phyloP scores from a whole-genome alignment of 2,888 invertebrate genomes.

The Biston betularia region DNA sequence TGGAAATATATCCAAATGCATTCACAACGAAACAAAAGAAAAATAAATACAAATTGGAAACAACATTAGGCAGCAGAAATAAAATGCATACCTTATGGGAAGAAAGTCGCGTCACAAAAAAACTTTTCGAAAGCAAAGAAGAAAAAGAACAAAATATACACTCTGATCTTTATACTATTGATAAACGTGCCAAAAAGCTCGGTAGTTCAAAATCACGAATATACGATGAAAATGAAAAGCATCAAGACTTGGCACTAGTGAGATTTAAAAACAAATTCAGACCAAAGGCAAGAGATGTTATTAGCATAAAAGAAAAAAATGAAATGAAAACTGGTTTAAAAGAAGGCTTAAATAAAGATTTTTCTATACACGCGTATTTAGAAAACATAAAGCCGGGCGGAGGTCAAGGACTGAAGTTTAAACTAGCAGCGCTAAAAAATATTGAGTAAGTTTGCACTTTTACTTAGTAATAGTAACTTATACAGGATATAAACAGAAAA shows the following conservation, averaged over 20 bases:
- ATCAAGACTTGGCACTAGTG: background rate
- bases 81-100: conserved; percentile 22
- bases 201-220: background rate
- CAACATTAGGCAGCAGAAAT: conserved; percentile 12
- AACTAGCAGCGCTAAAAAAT: background rate
- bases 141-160: background rate
- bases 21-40: conserved; percentile 24
- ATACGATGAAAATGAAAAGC: background rate
- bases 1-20: conserved; percentile 23
- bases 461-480: background rate
- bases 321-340: background rate
- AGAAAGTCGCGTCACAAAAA: conserved; percentile 22
- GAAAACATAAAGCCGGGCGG: background rate
- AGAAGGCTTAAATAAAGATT: background rate
- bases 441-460: background rate
- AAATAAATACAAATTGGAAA: conserved; percentile 16
- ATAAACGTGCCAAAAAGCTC: background rate
- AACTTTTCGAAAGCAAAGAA: conserved; percentile 1
- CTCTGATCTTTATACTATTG: background rate
- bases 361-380: background rate
- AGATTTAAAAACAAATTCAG: background rate
- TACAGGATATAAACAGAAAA: background rate
- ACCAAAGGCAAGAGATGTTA: background rate
- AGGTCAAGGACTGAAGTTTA: background rate
- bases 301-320: background rate